These are phyloP conservation scores for Synanthedon myopaeformis DNA, from an alignment of 2,888 invertebrate genomes.

Conservation along the genomic window DNA sequence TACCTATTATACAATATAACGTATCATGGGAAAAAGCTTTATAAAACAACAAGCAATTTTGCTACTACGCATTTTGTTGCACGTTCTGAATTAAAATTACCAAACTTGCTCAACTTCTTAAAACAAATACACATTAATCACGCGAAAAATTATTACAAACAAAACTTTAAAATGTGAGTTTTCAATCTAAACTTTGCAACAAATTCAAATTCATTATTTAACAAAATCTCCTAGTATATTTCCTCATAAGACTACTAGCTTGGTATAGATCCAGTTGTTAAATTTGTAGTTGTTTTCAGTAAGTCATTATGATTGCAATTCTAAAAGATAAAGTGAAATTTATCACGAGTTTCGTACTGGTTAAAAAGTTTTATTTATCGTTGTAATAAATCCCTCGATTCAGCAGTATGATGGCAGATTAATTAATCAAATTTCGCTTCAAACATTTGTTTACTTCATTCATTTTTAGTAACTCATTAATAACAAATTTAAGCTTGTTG, in stretches of 20 bases:
- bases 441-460: conserved; percentile 9
- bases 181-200: conserved; percentile 5
- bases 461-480: too few species aligned
- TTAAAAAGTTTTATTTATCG: conserved; percentile 35
- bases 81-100: too few species aligned
- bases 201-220: neutral
- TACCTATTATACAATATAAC: too few species aligned
- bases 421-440: conserved; percentile 18
- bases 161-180: neutral
- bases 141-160: too few species aligned
- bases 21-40: too few species aligned
- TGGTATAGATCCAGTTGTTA: neutral
- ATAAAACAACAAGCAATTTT: too few species aligned
- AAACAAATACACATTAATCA: too few species aligned
- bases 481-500: too few species aligned
- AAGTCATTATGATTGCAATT: too few species aligned
- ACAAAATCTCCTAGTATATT: neutral
- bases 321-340: conserved; percentile 19
- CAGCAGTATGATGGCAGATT: conserved; percentile 36
- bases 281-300: too few species aligned
- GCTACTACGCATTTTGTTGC: too few species aligned
- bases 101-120: too few species aligned
- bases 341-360: conserved; percentile 27
- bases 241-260: neutral
- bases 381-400: conserved; percentile 35